Evolutionary conservation across 2,113 vertebrate genomes (phyloP).

Genomic region (Psittacus erithacus): DNA sequence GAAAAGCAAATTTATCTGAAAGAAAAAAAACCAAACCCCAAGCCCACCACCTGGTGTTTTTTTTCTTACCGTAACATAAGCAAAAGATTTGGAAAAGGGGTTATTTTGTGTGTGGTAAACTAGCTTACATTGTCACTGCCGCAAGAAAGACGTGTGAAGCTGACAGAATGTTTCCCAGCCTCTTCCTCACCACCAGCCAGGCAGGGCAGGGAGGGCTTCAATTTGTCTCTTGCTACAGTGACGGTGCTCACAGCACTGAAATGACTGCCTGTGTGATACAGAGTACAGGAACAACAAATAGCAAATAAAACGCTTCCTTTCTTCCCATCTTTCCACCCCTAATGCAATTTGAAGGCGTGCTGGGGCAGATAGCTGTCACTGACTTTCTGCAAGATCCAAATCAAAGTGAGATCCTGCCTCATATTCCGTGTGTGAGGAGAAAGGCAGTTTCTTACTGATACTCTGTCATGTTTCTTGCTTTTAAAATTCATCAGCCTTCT

Average conservation of each 20-base stretch:
- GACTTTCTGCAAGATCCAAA: neutral
- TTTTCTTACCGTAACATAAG: neutral
- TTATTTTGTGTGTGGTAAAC: neutral
- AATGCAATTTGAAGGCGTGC: neutral
- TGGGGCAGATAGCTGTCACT: neutral
- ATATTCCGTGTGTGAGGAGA: accelerated
- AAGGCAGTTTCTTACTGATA: neutral
- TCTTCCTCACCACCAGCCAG: neutral
- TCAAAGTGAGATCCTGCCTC: neutral
- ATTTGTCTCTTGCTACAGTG: neutral
- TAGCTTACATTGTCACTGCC: neutral
- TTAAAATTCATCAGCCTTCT: neutral
- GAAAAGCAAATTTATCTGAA: neutral
- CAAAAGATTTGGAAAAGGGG: neutral
- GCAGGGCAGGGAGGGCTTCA: neutral
- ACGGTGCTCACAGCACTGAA: neutral
- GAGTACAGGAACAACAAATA: neutral
- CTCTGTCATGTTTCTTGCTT: neutral
- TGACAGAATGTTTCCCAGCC: neutral
- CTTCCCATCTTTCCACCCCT: neutral
- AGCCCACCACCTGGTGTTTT: neutral
- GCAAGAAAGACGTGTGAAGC: neutral
- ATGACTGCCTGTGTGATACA: neutral
- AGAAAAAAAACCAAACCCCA: neutral
- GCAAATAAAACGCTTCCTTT: neutral